phyloP scores from a whole-genome alignment of 2,113 vertebrate species.

The Myiopsitta monachus region DNA sequence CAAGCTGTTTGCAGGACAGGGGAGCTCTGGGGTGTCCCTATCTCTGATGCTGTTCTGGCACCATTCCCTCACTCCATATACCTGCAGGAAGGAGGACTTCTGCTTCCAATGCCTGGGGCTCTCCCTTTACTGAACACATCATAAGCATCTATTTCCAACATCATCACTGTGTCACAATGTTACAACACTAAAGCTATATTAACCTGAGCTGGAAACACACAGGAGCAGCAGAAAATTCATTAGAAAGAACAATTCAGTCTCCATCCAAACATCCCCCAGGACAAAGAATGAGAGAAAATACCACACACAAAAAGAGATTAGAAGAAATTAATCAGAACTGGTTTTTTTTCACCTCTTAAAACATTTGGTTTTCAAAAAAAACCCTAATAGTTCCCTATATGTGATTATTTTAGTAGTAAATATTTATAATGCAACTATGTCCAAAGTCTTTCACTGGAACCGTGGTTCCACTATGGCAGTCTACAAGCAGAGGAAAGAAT shows the following conservation, averaged over 20 bases:
- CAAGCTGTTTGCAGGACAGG: not conserved
- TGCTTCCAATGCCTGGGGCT: not conserved
- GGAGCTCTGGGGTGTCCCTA: not conserved
- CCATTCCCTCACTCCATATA: not conserved
- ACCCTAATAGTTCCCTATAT: not conserved
- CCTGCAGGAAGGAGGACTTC: not conserved
- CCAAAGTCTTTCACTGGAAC: not conserved
- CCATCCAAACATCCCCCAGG: not conserved
- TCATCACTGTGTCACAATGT: not conserved
- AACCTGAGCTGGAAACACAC: not conserved
- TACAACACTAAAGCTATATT: not conserved
- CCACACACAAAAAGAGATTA: not conserved
- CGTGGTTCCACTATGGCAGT: not conserved
- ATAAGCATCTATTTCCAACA: not conserved
- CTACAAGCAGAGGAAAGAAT: not conserved
- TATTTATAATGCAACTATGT: not conserved
- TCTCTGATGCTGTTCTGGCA: not conserved
- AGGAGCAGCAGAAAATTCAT: not conserved
- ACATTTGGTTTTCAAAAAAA: not conserved
- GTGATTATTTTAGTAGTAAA: constrained; percentile 3
- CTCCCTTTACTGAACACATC: not conserved
- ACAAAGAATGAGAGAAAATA: not conserved
- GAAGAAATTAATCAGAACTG: not conserved
- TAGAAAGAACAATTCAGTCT: not conserved
- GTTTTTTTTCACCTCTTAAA: accelerated